phyloP scores from a whole-genome alignment of 2,113 vertebrate genomes.

The Pelecanoides urinatrix region DNA sequence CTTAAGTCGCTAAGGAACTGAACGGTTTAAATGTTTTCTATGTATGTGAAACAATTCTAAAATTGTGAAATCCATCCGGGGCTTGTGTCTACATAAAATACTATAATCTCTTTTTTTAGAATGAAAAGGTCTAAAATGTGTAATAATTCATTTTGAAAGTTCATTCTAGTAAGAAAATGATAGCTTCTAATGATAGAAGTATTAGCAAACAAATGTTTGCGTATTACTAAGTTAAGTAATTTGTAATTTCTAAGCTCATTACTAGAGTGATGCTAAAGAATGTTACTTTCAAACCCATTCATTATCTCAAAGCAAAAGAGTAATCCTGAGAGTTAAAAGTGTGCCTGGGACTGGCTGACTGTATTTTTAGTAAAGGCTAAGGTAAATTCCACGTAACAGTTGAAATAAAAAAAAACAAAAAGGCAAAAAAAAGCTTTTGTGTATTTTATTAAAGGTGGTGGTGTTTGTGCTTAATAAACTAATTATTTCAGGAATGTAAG shows the following conservation, averaged over 20 bases:
- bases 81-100: background rate
- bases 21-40: background rate
- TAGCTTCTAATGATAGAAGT: background rate
- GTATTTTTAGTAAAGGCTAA: background rate
- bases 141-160: background rate
- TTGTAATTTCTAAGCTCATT: background rate
- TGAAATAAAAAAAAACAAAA: background rate
- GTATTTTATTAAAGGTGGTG: background rate
- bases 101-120: background rate
- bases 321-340: background rate
- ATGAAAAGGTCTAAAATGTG: background rate
- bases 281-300: background rate
- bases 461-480: background rate
- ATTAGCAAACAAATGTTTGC: background rate
- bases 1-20: background rate
- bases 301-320: background rate
- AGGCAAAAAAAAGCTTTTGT: fast-evolving
- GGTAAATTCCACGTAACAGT: background rate
- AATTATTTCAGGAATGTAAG: background rate
- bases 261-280: background rate
- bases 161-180: background rate
- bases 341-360: background rate
- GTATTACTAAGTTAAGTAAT: background rate
- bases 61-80: background rate
- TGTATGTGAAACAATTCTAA: background rate